Evolutionary conservation across 1,140 invertebrate species (phyloP), one percentile per base, ranked within the genome.

Genomic region (Cydia splendana): DNA sequence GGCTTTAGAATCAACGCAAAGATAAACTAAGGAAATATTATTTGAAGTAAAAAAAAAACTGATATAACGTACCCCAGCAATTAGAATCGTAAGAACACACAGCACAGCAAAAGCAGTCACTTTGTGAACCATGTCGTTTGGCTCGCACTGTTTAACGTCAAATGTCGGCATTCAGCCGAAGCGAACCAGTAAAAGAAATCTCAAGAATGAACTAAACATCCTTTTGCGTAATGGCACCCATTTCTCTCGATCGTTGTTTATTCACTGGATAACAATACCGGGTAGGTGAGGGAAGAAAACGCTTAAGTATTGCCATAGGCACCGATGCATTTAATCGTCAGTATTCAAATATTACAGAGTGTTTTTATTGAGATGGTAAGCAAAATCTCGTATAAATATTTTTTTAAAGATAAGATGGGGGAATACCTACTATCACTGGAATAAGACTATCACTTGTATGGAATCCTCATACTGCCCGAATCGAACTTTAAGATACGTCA

Each of bases 161-260:
- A 57, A 74, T 75, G 51, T 20, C 48, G 62, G 73, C 74, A 62
- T 62, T 62, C 57, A 62, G 76, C 28, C 28, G 71, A 69, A 73
- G 62, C 18, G 65, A 51, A 51, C 65, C 75, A 74, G 53, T 75
- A 73, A 77, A 78, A 76, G 57, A 65, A 78, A 80, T 80, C 75
- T 80, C 80, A 80, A 80, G 80, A 80, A 80, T 75, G 77, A 45
- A 78, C 80, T 77, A 78, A 82, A 80, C 80, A 80, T 80, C 79
- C 78, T 80, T 81, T 82, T 77, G 67, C 74, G 76, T 77, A 78
- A 80, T 78, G 30, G 62, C 18, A 78, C 62, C 45, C 75, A 78
- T 78, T 78, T 80, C 62, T 82, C 74, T 75, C 45, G 62, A 77
- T 77, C 67, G 38, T 71, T 71, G 67, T 71, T 71, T 71, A 71